Conservation (phyloP, 2,888 invertebrate genomes). For the Amphipyra tragopoginis region DNA sequence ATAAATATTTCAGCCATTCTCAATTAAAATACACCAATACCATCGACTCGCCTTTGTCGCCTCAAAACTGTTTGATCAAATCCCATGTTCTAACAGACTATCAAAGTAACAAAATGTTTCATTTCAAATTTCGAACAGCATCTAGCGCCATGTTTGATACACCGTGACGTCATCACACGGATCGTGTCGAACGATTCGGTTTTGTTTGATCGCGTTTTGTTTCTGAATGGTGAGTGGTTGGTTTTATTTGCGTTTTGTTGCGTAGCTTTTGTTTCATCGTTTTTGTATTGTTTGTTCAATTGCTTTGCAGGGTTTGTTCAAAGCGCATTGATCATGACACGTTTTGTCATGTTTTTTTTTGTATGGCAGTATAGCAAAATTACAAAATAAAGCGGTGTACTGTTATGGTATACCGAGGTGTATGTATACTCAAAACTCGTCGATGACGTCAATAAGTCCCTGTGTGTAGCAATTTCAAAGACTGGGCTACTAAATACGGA, state of each 20-base stretch:
- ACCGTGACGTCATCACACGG: conserved; percentile 31
- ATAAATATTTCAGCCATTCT: too few species aligned
- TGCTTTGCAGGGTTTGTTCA: conserved; percentile 34
- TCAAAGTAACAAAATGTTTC: conserved; percentile 4
- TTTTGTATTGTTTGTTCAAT: conserved; percentile 52
- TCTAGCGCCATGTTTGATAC: conserved; percentile 20
- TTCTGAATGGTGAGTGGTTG: conserved; percentile 43
- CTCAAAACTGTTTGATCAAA: too few species aligned
- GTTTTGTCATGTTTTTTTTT: conserved; percentile 3
- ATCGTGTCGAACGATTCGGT: conserved; percentile 38
- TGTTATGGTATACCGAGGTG: neutral
- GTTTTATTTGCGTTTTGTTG: conserved; percentile 50
- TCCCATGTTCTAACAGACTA: neutral
- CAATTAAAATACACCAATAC: too few species aligned
- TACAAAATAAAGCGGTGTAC: neutral
- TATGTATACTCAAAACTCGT: too few species aligned
- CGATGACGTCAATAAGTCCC: too few species aligned
- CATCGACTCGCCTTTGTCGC: too few species aligned
- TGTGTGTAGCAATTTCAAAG: too few species aligned
- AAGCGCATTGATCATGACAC: conserved; percentile 8
- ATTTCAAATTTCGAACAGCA: conserved; percentile 42
- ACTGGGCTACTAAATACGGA: too few species aligned
- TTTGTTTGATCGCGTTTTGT: conserved; percentile 50
- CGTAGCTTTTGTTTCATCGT: conserved; percentile 37
- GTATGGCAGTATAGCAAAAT: neutral